Evolutionary conservation across 2,797 vertebrate species (phyloP).

Genomic region (Chelmon rostratus): DNA sequence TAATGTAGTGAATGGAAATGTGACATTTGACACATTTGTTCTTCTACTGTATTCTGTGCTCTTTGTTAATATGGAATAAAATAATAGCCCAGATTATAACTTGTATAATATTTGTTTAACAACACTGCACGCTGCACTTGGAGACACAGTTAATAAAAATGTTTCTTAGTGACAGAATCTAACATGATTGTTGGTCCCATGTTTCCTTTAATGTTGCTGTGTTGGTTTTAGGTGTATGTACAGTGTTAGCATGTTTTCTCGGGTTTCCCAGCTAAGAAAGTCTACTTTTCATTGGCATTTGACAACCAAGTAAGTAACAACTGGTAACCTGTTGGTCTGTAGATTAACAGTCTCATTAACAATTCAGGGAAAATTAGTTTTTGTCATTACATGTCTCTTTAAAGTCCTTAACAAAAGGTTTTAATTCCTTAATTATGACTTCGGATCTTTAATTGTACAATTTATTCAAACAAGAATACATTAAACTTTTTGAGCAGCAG

Average conservation of each 20-base stretch:
- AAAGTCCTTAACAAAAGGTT: background rate
- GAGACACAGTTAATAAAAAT: conserved; percentile 42
- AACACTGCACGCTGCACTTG: conserved; percentile 20
- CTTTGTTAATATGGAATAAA: conserved; percentile 30
- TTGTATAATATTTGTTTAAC: conserved; percentile 20
- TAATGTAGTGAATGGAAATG: conserved; percentile 17
- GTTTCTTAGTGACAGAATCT: conserved; percentile 27
- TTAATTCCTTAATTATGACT: background rate
- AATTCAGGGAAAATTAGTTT: background rate
- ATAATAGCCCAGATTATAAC: conserved; percentile 18
- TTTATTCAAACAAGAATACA: background rate
- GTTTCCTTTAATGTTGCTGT: conserved; percentile 11
- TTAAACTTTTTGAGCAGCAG: background rate
- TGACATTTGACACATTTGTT: conserved; percentile 14
- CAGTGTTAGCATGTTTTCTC: no score
- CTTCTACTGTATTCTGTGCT: background rate
- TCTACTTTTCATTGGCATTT: no score
- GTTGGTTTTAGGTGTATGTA: background rate
- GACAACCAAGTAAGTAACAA: no score
- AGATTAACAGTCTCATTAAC: no score
- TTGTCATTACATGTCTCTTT: background rate
- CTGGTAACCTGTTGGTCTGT: background rate
- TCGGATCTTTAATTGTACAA: background rate
- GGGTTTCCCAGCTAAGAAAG: no score
- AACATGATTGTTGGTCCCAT: conserved; percentile 5